These are phyloP conservation scores for Vireo griseus DNA, from an alignment of 2,797 vertebrate species.

Conservation along the genomic window DNA sequence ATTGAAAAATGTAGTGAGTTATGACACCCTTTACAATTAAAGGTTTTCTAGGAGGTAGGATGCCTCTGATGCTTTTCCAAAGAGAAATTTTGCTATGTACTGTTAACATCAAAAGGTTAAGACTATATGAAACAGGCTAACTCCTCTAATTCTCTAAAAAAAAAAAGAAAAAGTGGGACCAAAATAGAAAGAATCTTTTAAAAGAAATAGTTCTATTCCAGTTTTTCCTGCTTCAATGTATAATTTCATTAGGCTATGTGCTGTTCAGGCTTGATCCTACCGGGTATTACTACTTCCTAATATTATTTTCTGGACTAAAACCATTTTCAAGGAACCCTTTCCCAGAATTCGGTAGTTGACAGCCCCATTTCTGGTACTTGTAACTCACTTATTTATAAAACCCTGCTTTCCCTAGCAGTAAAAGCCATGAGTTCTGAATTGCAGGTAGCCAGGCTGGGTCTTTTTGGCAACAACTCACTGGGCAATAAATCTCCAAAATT, in stretches of 20 bases:
- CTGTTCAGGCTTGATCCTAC: background rate
- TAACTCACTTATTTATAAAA: background rate
- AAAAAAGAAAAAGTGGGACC: background rate
- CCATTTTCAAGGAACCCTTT: background rate
- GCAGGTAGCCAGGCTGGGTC: background rate
- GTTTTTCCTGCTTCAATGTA: background rate
- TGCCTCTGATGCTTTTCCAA: background rate
- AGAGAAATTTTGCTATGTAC: background rate
- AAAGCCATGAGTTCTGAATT: background rate
- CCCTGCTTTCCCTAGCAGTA: background rate
- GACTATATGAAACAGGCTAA: background rate
- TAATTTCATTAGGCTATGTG: background rate
- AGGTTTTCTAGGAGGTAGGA: background rate
- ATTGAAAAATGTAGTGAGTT: background rate
- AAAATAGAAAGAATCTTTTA: background rate
- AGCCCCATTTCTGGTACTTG: background rate
- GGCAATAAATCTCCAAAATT: background rate
- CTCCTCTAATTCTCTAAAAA: background rate
- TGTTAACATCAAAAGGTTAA: background rate
- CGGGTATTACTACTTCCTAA: background rate
- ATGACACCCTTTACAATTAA: background rate
- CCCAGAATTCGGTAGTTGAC: background rate
- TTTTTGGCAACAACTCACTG: background rate
- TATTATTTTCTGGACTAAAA: background rate
- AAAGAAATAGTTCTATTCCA: background rate